A percentile compares a stretch with the other conserved stretches of the same genome.
phyloP scores from a whole-genome alignment of 2,888 invertebrate genomes.

The Acleris emargana region DNA sequence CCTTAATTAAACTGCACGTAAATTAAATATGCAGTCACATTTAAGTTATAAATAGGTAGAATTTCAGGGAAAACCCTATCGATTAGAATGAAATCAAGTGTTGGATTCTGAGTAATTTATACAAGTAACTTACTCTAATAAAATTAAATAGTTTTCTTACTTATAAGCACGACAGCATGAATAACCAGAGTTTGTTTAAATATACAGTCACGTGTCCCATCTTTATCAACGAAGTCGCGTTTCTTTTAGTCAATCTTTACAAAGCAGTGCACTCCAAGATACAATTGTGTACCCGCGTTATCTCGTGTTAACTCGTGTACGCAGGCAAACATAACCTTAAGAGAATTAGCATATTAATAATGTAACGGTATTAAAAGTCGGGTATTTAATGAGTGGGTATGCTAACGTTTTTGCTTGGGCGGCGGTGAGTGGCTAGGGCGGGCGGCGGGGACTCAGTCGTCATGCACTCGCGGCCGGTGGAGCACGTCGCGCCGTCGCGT shows the following conservation, averaged over 20 bases:
- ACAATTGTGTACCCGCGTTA: slow-evolving; percentile 7
- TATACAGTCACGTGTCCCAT: slow-evolving; percentile 7
- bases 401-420: slow-evolving; percentile 69
- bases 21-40: too few species aligned
- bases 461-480: slow-evolving; percentile 55
- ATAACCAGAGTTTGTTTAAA: background rate
- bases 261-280: slow-evolving; percentile 20
- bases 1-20: too few species aligned
- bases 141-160: too few species aligned
- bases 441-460: slow-evolving; percentile 72
- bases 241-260: slow-evolving; percentile 17
- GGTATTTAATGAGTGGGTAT: slow-evolving; percentile 47
- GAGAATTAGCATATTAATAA: slow-evolving; percentile 55
- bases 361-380: slow-evolving; percentile 55
- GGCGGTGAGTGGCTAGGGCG: slow-evolving; percentile 65
- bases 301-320: slow-evolving; percentile 12
- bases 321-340: slow-evolving; percentile 18
- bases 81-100: too few species aligned
- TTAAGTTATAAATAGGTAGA: too few species aligned
- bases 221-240: slow-evolving; percentile 5
- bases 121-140: too few species aligned
- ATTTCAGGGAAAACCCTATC: too few species aligned
- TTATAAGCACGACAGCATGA: too few species aligned
- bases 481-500: slow-evolving; percentile 52
- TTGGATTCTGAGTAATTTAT: too few species aligned